Evolutionary conservation across 2,797 vertebrate genomes (phyloP).

Genomic region (Takifugu ocellatus): DNA sequence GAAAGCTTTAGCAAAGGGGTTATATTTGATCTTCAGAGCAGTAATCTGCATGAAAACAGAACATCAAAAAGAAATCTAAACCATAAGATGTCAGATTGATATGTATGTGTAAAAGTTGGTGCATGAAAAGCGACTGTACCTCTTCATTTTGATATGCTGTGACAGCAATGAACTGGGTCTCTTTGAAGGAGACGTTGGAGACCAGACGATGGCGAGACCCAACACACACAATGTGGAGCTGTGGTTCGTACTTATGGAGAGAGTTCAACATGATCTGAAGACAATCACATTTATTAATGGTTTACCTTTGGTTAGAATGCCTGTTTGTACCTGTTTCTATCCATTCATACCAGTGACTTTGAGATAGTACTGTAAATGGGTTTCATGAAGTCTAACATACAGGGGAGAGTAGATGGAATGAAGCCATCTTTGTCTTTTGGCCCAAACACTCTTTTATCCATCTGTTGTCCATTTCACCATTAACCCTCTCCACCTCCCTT

Average conservation of each 20-base stretch:
- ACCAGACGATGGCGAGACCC: conserved; percentile 88
- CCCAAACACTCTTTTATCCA: conserved; percentile 46
- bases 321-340: not conserved
- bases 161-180: conserved; percentile 96
- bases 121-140: conserved; percentile 61
- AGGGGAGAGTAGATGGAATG: conserved; percentile 34
- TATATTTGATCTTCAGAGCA: conserved; percentile 96
- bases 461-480: conserved; percentile 24
- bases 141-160: conserved; percentile 98
- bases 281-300: not conserved
- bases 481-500: conserved; percentile 6
- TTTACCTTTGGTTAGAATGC: not conserved
- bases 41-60: conserved; percentile 83
- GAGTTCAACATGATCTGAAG: conserved; percentile 93
- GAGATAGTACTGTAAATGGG: not conserved
- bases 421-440: conserved; percentile 56
- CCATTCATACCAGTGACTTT: not conserved
- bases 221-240: conserved; percentile 91
- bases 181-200: conserved; percentile 90
- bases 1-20: conserved; percentile 96
- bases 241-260: conserved; percentile 93
- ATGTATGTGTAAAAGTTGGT: not conserved
- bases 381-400: too few species aligned
- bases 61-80: conserved; percentile 11
- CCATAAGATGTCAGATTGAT: not conserved